phyloP scores from a whole-genome alignment of 2,797 vertebrate genomes.

The Neomorphus geoffroyi region DNA sequence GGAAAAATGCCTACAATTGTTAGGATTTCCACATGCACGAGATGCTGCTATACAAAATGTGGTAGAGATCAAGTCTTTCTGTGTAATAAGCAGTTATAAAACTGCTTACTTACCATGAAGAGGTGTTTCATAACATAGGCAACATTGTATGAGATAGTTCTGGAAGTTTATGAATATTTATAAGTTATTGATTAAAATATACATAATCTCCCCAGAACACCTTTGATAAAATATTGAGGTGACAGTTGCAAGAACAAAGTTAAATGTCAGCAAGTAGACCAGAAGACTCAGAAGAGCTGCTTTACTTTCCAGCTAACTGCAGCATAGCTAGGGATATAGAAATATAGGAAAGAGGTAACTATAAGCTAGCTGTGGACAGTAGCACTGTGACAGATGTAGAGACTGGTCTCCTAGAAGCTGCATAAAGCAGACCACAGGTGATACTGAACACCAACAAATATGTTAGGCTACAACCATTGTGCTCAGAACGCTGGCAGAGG shows the following conservation, averaged over 20 bases:
- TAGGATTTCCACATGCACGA: neutral
- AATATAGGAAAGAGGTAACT: neutral
- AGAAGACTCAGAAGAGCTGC: neutral
- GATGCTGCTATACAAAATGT: neutral
- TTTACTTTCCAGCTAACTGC: neutral
- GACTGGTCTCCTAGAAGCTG: neutral
- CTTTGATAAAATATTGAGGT: neutral
- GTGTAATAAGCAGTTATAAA: neutral
- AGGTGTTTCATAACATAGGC: neutral
- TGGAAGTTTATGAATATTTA: neutral
- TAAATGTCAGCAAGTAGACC: neutral
- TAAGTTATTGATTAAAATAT: neutral
- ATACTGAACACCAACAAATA: neutral
- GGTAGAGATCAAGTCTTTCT: neutral
- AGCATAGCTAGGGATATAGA: neutral
- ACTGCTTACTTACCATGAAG: neutral
- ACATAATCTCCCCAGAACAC: neutral
- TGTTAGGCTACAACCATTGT: neutral
- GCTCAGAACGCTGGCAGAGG: neutral
- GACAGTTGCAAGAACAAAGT: neutral
- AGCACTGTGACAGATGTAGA: neutral
- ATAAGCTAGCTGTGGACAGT: neutral
- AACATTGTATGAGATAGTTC: neutral
- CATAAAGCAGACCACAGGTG: rapidly evolving
- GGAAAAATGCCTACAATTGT: neutral